These are phyloP conservation scores for Benthosema pterotum DNA, from an alignment of 2,797 vertebrate genomes.

Conservation along the genomic window DNA sequence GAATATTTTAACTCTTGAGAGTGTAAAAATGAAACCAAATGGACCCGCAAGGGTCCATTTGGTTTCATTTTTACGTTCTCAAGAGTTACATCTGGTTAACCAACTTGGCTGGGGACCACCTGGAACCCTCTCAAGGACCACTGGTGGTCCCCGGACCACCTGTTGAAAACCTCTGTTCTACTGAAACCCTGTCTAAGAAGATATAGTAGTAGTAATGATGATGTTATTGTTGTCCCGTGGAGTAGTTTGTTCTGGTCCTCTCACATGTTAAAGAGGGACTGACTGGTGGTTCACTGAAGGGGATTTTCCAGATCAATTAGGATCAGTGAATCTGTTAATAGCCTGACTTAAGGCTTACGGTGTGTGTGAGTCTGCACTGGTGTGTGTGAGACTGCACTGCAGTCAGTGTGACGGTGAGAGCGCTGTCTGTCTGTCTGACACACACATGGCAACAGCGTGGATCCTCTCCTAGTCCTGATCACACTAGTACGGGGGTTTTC, in stretches of 20 bases:
- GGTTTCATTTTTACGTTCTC: no score
- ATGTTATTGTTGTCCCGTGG: constrained; percentile 1
- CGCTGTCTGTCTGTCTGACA: constrained; percentile 38
- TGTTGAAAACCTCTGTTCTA: no score
- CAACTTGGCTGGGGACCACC: no score
- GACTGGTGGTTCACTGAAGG: constrained; percentile 64
- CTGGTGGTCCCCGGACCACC: no score
- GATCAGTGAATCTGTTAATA: constrained; percentile 69
- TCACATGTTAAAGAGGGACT: constrained; percentile 37
- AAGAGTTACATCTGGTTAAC: no score
- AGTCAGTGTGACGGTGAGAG: constrained; percentile 13
- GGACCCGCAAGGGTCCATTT: no score
- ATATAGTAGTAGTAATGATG: not conserved
- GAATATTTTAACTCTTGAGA: no score
- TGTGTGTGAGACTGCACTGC: constrained; percentile 35
- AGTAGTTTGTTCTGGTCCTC: not conserved
- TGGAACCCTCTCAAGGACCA: no score
- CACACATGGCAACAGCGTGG: not conserved
- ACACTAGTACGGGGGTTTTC: no score
- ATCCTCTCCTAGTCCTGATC: no score
- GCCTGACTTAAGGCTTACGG: constrained; percentile 63
- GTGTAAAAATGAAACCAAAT: no score
- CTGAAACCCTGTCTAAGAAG: not conserved
- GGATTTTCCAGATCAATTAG: constrained; percentile 67
- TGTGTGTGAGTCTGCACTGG: constrained; percentile 37